Percentiles rank a stretch among this genome's conserved stretches.
Conservation (phyloP, 2,797 vertebrate species). For the Paguma larvata region DNA sequence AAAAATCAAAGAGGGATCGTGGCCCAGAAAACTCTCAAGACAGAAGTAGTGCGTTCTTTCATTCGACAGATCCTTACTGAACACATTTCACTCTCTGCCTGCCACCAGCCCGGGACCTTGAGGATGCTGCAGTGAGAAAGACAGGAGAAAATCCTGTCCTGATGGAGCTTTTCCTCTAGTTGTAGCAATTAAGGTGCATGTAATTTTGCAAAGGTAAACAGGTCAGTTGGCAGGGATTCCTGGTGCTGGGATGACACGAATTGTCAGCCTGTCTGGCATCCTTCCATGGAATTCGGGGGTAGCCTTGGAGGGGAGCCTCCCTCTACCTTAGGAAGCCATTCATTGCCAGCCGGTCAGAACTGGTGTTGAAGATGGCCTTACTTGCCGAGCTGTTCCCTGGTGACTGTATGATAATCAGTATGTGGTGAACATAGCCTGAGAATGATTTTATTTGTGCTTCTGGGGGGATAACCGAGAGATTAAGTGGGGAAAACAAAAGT, state of each 20-base stretch:
- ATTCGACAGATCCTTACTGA: background rate
- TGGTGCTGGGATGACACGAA: background rate
- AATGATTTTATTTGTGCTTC: background rate
- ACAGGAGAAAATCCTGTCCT: background rate
- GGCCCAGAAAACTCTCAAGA: background rate
- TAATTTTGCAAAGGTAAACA: background rate
- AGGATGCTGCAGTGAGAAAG: background rate
- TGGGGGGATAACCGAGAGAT: background rate
- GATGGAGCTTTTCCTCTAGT: background rate
- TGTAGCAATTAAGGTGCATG: background rate
- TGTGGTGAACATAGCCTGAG: background rate
- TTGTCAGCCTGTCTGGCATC: background rate
- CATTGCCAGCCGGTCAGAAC: background rate
- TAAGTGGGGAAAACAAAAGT: background rate
- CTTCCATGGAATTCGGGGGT: background rate
- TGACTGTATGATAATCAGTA: background rate
- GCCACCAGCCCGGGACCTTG: background rate
- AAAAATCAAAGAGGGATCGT: background rate
- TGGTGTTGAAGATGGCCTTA: background rate
- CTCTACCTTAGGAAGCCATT: background rate
- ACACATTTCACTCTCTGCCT: background rate
- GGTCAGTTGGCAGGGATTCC: background rate
- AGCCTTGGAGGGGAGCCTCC: background rate
- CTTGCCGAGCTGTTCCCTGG: background rate
- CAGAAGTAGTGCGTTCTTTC: constrained; percentile 3